phyloP scores from a whole-genome alignment of 2,888 invertebrate species.

The Microctonus hyperodae region DNA sequence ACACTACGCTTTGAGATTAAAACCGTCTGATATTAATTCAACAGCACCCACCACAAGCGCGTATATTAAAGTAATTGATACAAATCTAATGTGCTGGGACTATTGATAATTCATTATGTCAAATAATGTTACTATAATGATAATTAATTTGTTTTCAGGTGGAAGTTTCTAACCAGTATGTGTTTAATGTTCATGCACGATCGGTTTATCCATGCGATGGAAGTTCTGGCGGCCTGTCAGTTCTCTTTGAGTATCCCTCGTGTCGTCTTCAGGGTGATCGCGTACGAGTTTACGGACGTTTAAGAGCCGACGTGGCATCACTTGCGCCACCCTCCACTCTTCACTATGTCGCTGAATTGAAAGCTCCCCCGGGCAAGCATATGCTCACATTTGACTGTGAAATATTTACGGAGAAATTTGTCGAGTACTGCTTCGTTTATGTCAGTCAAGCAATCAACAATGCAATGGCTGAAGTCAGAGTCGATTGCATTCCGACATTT shows the following conservation, averaged over 20 bases:
- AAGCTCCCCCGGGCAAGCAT: conserved; percentile 76
- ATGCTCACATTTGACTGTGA: conserved; percentile 81
- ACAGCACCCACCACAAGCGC: conserved; percentile 72
- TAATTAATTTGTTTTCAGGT: conserved; percentile 66
- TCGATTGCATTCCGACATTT: conserved; percentile 84
- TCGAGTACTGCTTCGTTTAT: conserved; percentile 89
- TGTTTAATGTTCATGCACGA: conserved; percentile 83
- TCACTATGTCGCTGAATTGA: conserved; percentile 73
- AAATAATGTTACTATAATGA: neutral
- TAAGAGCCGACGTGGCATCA: conserved; percentile 74
- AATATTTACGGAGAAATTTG: conserved; percentile 81
- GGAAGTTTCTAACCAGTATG: conserved; percentile 85
- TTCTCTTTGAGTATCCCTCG: conserved; percentile 84
- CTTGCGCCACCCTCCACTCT: conserved; percentile 71
- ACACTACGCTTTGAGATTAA: conserved; percentile 77
- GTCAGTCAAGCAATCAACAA: conserved; percentile 86
- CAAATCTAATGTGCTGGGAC: no score
- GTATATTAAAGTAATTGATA: conserved; percentile 70
- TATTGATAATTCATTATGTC: neutral
- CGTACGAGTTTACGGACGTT: conserved; percentile 80
- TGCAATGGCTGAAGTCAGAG: conserved; percentile 83
- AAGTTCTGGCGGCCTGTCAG: conserved; percentile 74
- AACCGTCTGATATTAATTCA: conserved; percentile 72
- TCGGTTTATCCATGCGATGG: conserved; percentile 86
- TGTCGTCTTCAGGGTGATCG: conserved; percentile 82